Base-by-base conservation (phyloP, 2,113 vertebrate genomes). In the Rhea americana region DNA sequence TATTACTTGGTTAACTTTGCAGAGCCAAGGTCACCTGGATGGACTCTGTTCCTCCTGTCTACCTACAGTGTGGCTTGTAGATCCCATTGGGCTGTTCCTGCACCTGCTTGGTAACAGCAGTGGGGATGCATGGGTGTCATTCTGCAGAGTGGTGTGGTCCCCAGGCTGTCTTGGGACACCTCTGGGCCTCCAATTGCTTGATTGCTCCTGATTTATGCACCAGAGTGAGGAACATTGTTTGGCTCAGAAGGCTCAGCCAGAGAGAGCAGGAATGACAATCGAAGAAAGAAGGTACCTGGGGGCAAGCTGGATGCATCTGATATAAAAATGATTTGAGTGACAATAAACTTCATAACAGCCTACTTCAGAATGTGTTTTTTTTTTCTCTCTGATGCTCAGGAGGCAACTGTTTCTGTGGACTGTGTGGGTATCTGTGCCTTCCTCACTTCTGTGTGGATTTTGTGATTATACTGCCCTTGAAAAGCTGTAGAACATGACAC, bases 261-360 rank as follows among this genome's bases (percentile, higher is more conserved):
- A 76, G 87, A 66, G 22, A 80, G 62, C 53, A 80, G 79, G 45
- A 94, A n/a, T 50, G 59, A 45, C 3, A 3, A 94, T 85, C 73
- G 72, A 79, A 93, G 87, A 65, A 85, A 74, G 18, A 68, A 87
- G 78, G 78, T 76, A 45, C 87, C 90, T 87, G 26, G 72, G 72
- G 75, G 82, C 82, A 67, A 83, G 67, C 59, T 32, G 72, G 88
- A 88, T 9, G 9, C 30, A 21, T 85, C 87, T 71, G 55, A 55
- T 90, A 77, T 93, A 93, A 90, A 94, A 91, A 77, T 93, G 82
- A 94, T 67, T 18, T 19, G 68, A 94, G 79, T 77, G 87, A 88
- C 82, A 91, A 41, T 95, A 94, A 93, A 85, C 63, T 93, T 85
- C 63, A 2, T 71, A 94, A 74, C 59, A 74, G 45, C 37, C 75